A percentile compares a stretch with the other conserved stretches of the same genome.
phyloP scores from a whole-genome alignment of 1,140 invertebrate genomes.

The Aleiodes sp. region DNA sequence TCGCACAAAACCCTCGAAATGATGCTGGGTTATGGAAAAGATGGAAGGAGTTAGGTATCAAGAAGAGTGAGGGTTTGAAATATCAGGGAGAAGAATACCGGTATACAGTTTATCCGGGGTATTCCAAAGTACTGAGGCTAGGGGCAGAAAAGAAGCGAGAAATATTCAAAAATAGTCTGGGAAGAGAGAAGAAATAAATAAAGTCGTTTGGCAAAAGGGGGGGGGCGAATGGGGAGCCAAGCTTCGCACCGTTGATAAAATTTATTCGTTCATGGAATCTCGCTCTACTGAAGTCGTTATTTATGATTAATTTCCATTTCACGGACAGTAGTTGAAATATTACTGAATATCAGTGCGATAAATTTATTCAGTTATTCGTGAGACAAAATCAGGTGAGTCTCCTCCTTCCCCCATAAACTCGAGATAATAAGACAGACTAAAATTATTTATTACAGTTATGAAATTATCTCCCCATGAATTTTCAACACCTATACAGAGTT shows the following conservation, averaged over 20 bases:
- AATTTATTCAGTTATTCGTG: neutral
- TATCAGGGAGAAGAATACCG: slow-evolving; percentile 11
- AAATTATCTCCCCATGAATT: neutral
- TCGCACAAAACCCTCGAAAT: neutral
- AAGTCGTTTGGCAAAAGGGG: slow-evolving; percentile 14
- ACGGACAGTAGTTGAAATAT: slow-evolving; percentile 26
- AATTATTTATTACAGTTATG: slow-evolving; percentile 3
- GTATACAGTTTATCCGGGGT: slow-evolving; percentile 7
- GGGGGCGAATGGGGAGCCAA: neutral
- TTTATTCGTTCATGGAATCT: slow-evolving; percentile 25
- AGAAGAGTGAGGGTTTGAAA: slow-evolving; percentile 10
- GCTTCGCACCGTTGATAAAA: slow-evolving; percentile 13
- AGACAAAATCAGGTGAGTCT: slow-evolving; percentile 13
- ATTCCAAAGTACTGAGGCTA: too few species aligned
- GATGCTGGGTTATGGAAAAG: slow-evolving; percentile 21
- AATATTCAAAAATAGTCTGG: slow-evolving; percentile 25
- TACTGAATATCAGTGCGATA: slow-evolving; percentile 26
- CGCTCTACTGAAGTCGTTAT: slow-evolving; percentile 20
- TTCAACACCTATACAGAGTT: too few species aligned
- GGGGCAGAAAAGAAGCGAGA: neutral
- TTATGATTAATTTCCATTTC: slow-evolving; percentile 33
- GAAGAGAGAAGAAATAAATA: slow-evolving; percentile 21
- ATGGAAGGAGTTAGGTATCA: slow-evolving; percentile 21
- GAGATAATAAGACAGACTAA: neutral
- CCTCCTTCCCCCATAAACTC: neutral